Evolutionary conservation across 2,888 invertebrate species (phyloP).

Genomic region (Papilio elwesi): DNA sequence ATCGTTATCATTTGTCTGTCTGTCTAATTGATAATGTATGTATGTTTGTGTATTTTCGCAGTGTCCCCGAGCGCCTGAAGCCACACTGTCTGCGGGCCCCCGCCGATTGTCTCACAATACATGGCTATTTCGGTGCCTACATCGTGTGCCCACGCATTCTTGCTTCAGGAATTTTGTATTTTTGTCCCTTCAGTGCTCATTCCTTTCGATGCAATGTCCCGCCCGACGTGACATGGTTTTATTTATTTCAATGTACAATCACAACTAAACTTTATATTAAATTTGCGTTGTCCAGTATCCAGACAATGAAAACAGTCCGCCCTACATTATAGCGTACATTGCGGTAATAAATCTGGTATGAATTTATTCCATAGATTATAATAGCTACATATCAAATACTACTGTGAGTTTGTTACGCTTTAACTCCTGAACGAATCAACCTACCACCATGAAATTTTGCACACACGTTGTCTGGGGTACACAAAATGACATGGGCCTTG

Average conservation of each 20-base stretch:
- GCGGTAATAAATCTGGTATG: too few species aligned
- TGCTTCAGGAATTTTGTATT: slow-evolving; percentile 35
- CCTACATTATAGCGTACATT: too few species aligned
- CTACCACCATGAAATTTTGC: too few species aligned
- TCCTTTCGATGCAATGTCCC: slow-evolving; percentile 10
- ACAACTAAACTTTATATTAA: too few species aligned
- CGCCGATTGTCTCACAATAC: slow-evolving; percentile 37
- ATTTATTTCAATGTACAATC: neutral
- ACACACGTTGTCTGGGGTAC: too few species aligned
- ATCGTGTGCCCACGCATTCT: slow-evolving; percentile 36
- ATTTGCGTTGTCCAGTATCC: too few species aligned
- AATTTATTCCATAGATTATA: too few species aligned
- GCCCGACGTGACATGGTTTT: neutral
- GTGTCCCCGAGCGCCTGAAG: slow-evolving; percentile 59
- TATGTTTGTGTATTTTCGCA: neutral
- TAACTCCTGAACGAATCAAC: too few species aligned
- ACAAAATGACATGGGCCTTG: too few species aligned
- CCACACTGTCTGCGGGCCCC: slow-evolving; percentile 57
- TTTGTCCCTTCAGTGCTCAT: slow-evolving; percentile 23
- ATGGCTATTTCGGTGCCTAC: slow-evolving; percentile 34
- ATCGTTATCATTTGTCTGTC: neutral
- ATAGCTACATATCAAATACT: too few species aligned
- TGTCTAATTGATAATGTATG: neutral
- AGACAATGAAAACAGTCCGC: neutral
- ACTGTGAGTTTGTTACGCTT: too few species aligned